Evolutionary conservation across 2,888 invertebrate genomes (phyloP).

Genomic region (Noctua janthina): DNA sequence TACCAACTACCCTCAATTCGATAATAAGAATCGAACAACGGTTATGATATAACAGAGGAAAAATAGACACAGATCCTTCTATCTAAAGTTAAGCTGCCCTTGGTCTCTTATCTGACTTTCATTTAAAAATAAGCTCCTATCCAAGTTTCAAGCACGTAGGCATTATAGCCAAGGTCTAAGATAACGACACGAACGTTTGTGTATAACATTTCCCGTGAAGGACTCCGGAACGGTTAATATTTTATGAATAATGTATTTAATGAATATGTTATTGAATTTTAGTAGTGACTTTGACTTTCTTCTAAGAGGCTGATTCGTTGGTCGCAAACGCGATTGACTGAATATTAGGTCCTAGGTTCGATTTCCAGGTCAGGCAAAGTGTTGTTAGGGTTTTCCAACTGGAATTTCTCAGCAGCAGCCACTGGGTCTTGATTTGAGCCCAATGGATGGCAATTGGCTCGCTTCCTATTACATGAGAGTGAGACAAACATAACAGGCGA

Average conservation of each 20-base stretch:
- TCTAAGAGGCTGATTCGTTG: not conserved
- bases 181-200: not conserved
- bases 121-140: constrained; percentile 17
- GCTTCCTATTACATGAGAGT: not conserved
- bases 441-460: not conserved
- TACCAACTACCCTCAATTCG: not conserved
- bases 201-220: not conserved
- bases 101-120: not conserved
- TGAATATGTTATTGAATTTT: not conserved
- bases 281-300: not conserved
- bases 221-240: not conserved
- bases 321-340: not conserved
- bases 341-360: not conserved
- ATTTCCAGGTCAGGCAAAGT: not conserved
- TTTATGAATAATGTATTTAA: not conserved
- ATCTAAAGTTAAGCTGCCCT: not conserved
- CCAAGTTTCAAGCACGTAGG: constrained; percentile 15
- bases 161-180: not conserved
- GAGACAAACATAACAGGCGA: not conserved
- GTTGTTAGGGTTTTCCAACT: not conserved
- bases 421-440: not conserved
- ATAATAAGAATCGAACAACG: too few relatives aligned
- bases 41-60: too few relatives aligned
- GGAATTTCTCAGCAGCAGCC: not conserved
- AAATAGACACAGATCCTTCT: not conserved